Evolutionary conservation across 2,888 invertebrate species (phyloP), one percentile per base, ranked within the genome.

Genomic region (Abscondita cerata): DNA sequence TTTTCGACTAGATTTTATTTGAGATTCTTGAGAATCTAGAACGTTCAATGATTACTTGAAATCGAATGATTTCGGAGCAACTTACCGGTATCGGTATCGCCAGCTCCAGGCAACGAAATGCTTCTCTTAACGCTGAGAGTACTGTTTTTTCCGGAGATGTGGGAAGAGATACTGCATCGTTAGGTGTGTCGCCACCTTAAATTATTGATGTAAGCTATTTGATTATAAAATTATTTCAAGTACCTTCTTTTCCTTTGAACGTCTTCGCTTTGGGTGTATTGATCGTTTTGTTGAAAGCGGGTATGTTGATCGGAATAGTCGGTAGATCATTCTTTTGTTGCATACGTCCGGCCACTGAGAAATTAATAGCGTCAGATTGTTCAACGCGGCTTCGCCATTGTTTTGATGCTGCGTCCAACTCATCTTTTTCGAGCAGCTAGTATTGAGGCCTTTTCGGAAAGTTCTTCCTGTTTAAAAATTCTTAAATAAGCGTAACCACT

Each of bases 271-370:
- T 82, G 20, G 84, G 84, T 59, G 82, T 83, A 68, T 78, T 81
- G 73, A 81, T 83, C 57, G 83, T 81, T 74, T 85, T 72, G 74
- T 84, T 78, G 13, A 79, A 72, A 66, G 72, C 81, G 62, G 73
- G 78, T 66, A 73, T 77, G 62, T 78, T 78, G 18, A 81, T 75
- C 4, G 75, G 70, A 36, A 77, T 73, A 16, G 70, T 78, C 15
- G 75, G 75, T 73, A 78, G 65, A 34, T 76, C 73, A 52, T 72
- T 72, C 34, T 68, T 68, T 53, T 76, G 75, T 73, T 89, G 89
- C 83, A 95, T 86, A 72, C 92, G 90, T 1, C 94, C 95, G 51
- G 94, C 95, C 16, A 96, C 94, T 1, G 96, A 95, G 79, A 95
- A 96, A 74, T 91, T 88, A 18, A 87, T 86, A 44, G 92, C 94